Percentiles rank a stretch among this genome's conserved stretches.
Conservation (phyloP, 1,140 invertebrate genomes). For the Pygmarrhopalites habei region DNA sequence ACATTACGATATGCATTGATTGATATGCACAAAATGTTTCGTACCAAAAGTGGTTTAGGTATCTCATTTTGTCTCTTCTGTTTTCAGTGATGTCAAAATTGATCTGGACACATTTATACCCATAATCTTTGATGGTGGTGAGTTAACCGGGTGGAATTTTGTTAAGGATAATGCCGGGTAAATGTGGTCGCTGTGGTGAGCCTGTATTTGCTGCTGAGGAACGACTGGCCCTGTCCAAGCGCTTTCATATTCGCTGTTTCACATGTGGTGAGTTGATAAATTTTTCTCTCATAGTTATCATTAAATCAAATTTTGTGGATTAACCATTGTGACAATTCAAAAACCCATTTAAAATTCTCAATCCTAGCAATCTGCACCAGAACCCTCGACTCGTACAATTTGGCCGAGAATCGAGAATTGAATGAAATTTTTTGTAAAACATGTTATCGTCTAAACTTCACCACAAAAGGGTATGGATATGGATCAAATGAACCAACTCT, state of each 20-base stretch:
- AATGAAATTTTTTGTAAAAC: conserved; percentile 23
- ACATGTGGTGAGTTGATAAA: conserved; percentile 15
- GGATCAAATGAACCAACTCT: conserved; percentile 9
- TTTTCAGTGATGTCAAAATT: no score
- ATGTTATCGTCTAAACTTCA: conserved; percentile 13
- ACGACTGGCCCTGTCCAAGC: neutral
- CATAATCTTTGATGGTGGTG: no score
- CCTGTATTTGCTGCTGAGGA: conserved; percentile 20
- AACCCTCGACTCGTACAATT: conserved; percentile 2
- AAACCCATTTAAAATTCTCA: neutral
- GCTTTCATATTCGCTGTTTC: conserved; percentile 17
- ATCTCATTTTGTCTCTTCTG: no score
- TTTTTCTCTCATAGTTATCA: neutral
- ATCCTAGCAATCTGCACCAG: conserved; percentile 13
- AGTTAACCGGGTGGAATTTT: no score
- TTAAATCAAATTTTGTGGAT: neutral
- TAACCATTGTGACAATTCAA: neutral
- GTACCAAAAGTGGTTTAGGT: no score
- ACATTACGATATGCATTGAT: no score
- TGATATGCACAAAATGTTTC: no score
- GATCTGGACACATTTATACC: no score
- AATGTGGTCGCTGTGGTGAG: conserved; percentile 11
- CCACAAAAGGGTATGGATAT: conserved; percentile 21
- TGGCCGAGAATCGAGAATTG: conserved; percentile 16
- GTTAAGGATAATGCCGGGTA: conserved; percentile 9